phyloP scores from a whole-genome alignment of 2,113 vertebrate species.

The Myocastor coypus region DNA sequence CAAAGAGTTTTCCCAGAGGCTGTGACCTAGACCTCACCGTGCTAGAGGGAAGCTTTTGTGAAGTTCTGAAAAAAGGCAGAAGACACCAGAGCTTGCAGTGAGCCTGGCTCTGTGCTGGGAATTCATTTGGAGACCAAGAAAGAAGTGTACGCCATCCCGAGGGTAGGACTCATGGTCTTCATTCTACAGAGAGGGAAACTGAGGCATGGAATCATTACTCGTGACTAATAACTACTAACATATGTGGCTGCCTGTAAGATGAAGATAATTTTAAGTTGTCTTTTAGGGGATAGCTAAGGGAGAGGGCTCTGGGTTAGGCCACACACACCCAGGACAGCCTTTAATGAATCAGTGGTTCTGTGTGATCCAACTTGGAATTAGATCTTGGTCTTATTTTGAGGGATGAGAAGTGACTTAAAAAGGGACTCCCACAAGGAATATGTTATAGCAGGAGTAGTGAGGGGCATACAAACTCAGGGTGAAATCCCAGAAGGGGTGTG shows the following conservation, averaged over 20 bases:
- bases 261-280: background rate
- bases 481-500: background rate
- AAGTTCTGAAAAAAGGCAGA: background rate
- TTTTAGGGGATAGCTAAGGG: background rate
- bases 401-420: background rate
- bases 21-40: background rate
- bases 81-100: background rate
- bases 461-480: background rate
- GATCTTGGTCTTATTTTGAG: constrained; percentile 47
- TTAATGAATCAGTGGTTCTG: background rate
- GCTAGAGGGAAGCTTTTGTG: background rate
- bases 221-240: background rate
- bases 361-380: constrained; percentile 11
- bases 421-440: background rate
- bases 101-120: background rate
- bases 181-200: background rate
- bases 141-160: background rate
- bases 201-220: background rate
- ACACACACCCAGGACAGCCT: background rate
- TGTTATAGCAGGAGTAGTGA: background rate
- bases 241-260: background rate
- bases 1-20: constrained; percentile 19
- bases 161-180: background rate
- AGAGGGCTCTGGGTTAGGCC: background rate
- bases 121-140: background rate